phyloP scores from a whole-genome alignment of 2,113 vertebrate genomes.

The Camelus bactrianus region DNA sequence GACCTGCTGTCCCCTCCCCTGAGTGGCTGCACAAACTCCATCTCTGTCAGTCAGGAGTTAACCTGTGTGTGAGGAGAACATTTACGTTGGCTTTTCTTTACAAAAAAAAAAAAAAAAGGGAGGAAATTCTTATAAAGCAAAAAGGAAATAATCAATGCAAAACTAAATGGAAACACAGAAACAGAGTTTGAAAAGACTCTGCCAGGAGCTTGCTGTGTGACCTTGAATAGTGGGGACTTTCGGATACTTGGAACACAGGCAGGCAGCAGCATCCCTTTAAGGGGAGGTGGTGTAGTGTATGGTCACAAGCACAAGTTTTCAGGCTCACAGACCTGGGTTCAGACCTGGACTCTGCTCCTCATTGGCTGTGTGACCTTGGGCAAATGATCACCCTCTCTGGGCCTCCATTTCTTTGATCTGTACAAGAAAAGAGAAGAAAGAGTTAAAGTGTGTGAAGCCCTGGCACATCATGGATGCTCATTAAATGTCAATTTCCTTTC shows the following conservation, averaged over 20 bases:
- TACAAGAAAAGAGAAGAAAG: conserved; percentile 47
- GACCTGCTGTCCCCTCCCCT: not conserved
- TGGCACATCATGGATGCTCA: conserved; percentile 67
- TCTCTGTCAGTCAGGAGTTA: not conserved
- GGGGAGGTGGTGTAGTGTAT: not conserved
- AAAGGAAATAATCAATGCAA: conserved; percentile 53
- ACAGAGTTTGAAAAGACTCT: not conserved
- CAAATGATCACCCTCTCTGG: conserved; percentile 9
- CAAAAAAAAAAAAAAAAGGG: conserved; percentile 18
- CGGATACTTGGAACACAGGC: not conserved
- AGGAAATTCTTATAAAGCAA: conserved; percentile 3
- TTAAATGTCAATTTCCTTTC: conserved; percentile 81
- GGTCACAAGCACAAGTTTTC: not conserved
- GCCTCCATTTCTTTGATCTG: not conserved
- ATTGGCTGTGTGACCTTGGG: not conserved
- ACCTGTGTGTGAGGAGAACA: not conserved
- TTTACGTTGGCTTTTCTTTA: conserved; percentile 59
- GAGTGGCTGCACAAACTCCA: rapidly evolving
- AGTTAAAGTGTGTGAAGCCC: conserved; percentile 62
- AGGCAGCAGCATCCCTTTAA: not conserved
- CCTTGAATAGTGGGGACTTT: not conserved
- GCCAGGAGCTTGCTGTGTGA: conserved; percentile 23
- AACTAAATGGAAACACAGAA: conserved; percentile 56
- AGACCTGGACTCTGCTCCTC: not conserved
- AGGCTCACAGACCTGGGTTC: not conserved